Conservation (phyloP, 2,888 invertebrate species). For the Lasioglossum oenotherae region DNA sequence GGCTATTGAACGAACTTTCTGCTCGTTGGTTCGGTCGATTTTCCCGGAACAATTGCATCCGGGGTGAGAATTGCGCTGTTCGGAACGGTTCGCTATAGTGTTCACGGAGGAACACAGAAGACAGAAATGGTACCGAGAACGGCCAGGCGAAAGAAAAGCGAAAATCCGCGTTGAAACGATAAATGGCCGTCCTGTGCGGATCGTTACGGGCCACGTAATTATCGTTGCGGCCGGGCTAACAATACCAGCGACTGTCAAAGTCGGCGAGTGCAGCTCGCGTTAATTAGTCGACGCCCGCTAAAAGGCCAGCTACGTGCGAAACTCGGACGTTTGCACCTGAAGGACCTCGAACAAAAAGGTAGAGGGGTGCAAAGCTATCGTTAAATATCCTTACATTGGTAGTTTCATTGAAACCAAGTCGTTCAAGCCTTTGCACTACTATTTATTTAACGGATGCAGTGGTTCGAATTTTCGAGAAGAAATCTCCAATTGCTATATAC, state of each 20-base stretch:
- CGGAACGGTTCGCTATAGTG: slow-evolving; percentile 12
- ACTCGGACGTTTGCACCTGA: slow-evolving; percentile 14
- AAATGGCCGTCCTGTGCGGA: slow-evolving; percentile 40
- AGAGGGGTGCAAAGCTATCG: background rate
- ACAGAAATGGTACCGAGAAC: slow-evolving; percentile 37
- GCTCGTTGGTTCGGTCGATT: slow-evolving; percentile 39
- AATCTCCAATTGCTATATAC: too few relatives aligned
- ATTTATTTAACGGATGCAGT: background rate
- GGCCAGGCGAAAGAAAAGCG: slow-evolving; percentile 37
- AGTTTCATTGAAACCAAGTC: background rate
- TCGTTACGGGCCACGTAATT: slow-evolving; percentile 70
- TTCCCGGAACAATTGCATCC: slow-evolving; percentile 27
- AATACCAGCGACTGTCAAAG: slow-evolving; percentile 76
- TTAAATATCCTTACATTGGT: background rate
- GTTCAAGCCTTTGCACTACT: background rate
- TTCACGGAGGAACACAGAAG: slow-evolving; percentile 31
- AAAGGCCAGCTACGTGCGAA: slow-evolving; percentile 63
- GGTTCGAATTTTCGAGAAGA: too few relatives aligned
- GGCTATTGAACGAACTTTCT: slow-evolving; percentile 14
- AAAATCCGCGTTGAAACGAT: slow-evolving; percentile 59
- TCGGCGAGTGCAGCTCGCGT: slow-evolving; percentile 47
- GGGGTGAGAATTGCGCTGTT: slow-evolving; percentile 60
- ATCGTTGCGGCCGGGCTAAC: slow-evolving; percentile 70
- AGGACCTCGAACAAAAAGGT: slow-evolving; percentile 32
- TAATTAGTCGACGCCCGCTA: slow-evolving; percentile 74